Evolutionary conservation across 2,113 vertebrate genomes (phyloP).

Genomic region (Sciurus niger): DNA sequence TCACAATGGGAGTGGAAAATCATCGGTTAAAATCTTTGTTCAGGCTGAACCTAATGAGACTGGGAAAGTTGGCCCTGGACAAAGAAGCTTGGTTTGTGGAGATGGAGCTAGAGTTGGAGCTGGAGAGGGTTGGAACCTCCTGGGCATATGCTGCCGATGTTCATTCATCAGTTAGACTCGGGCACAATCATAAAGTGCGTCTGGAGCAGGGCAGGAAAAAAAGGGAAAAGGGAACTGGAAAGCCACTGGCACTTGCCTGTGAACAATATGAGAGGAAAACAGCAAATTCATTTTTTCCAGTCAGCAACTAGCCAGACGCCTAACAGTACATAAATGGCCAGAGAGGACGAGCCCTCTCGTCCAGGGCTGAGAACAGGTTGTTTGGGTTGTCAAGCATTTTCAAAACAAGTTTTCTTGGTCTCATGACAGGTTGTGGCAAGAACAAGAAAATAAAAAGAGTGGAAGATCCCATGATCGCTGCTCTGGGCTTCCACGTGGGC

Average conservation of each 20-base stretch:
- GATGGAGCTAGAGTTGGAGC: background rate
- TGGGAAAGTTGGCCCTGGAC: constrained; percentile 64
- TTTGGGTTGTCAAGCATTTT: constrained; percentile 88
- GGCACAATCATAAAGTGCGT: constrained; percentile 23
- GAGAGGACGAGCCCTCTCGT: constrained; percentile 79
- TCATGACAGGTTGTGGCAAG: constrained; percentile 88
- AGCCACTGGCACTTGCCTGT: constrained; percentile 16
- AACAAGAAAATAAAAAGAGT: constrained; percentile 84
- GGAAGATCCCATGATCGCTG: constrained; percentile 76
- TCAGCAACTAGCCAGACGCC: constrained; percentile 77
- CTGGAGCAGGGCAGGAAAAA: constrained; percentile 72
- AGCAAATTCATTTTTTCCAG: constrained; percentile 75
- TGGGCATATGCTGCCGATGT: constrained; percentile 60
- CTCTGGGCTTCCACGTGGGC: constrained; percentile 78
- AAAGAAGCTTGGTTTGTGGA: constrained; percentile 47
- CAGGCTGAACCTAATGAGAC: constrained; percentile 26
- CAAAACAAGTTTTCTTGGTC: constrained; percentile 90
- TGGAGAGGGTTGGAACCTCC: background rate
- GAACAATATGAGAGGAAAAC: constrained; percentile 71
- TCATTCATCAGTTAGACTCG: constrained; percentile 43
- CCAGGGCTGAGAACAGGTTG: constrained; percentile 84
- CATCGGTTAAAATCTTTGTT: constrained; percentile 27
- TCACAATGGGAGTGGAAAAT: constrained; percentile 51
- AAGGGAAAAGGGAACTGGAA: background rate
- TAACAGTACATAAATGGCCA: constrained; percentile 72